Evolutionary conservation across 2,113 vertebrate genomes (phyloP).

Genomic region (Numida meleagris): DNA sequence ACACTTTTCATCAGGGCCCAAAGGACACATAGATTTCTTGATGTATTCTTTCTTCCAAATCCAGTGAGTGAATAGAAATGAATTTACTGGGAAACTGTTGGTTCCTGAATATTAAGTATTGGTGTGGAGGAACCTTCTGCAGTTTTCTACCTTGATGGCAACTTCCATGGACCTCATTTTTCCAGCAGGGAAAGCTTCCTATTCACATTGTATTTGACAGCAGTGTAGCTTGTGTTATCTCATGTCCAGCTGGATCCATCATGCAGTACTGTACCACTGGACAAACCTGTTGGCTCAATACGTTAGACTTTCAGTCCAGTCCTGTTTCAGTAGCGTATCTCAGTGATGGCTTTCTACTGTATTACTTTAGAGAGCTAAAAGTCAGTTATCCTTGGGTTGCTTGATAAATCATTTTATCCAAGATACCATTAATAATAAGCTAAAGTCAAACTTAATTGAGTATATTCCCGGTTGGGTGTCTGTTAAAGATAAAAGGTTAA

Average conservation of each 20-base stretch:
- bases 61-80: not conserved
- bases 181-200: not conserved
- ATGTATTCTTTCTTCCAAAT: conserved; percentile 1
- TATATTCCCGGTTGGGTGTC: not conserved
- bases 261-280: not conserved
- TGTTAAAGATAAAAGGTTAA: conserved; percentile 24
- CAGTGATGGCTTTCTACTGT: not conserved
- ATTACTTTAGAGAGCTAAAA: conserved; percentile 25
- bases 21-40: conserved; percentile 7
- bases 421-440: conserved; percentile 1
- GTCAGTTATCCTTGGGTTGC: conserved; percentile 12
- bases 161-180: not conserved
- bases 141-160: not conserved
- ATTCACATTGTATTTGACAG: not conserved
- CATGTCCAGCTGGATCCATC: not conserved
- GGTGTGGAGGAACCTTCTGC: not conserved
- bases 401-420: conserved; percentile 14
- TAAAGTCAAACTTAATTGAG: conserved; percentile 9
- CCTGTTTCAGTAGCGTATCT: not conserved
- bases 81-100: not conserved
- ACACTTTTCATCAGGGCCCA: conserved; percentile 25
- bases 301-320: not conserved
- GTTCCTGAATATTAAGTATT: not conserved
- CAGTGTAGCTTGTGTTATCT: not conserved
- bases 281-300: not conserved